Evolutionary conservation across 2,888 invertebrate species (phyloP), one percentile per base, ranked within the genome.

Genomic region (Prosopocoilus inquinatus): DNA sequence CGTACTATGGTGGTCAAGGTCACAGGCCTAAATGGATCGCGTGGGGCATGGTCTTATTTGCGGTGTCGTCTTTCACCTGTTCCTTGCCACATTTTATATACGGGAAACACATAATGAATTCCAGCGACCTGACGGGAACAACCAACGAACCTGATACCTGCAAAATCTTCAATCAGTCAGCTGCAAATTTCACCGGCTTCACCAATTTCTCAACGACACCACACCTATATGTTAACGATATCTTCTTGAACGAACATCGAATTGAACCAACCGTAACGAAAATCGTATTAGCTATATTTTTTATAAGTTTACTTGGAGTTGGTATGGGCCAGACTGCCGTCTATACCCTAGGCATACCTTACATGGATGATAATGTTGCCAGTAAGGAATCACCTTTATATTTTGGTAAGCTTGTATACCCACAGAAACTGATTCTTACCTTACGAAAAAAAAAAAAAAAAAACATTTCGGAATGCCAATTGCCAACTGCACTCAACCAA

Each of bases 21-120:
- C 94, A 95, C 78, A 82, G 94, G 66, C 95, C 95, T 48, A 87
- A 92, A 63, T 94, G 94, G 94, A 95, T 95, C 68, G 94, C 91
- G 49, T 90, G 91, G 80, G 93, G 94, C 33, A 94, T 94, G 91
- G 83, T 93, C 44, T 82, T 95, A 62, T 90, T 94, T 73, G 91
- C 93, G 7, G 82, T 90, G 38, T 91, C 93, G 33, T 88, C 92
- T 53, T 88, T 94, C 66, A 87, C 91, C 41, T 93, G 93, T 73
- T 90, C 94, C 60, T 78, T 92, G 75, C 94, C 94, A 35, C 94
- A 95, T 78, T 86, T 93, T 71, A 82, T 92, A 67, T 93, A 90
- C 71, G 92, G 93, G 62, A 84, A 86, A 67, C 84, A 86, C 71
- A 78, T 91, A 66, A 85, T 89, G 57, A 78, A 78, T 59, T 80